Evolutionary conservation across 2,888 invertebrate genomes (phyloP), one percentile per base, ranked within the genome.

Genomic region (Apantesis nais): DNA sequence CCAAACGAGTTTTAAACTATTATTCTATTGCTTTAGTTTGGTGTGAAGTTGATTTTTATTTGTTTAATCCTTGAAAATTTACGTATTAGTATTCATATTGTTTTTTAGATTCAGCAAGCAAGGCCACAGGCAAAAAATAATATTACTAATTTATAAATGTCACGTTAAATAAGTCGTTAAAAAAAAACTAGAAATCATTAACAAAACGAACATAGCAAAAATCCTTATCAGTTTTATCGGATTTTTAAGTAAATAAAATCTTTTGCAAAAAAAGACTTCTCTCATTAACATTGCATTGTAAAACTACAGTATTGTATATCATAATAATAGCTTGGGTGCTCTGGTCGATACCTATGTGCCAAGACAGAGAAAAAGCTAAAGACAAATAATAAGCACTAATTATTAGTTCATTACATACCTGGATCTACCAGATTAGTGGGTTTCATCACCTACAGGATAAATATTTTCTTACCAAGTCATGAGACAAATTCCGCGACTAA

Each of bases 101-200:
- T 52, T 52, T 52, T 52, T 52, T 52, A 52, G 48, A 52, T n/a
- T n/a, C 48, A n/a, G 11, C 41, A 3, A 16, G 41, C 48, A 52
- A 52, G 48, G 48, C n/a, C 48, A 52, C 48, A n/a, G 9, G 11
- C 48, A 52, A 52, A 52, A 52, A 62, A 4, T n/a, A n/a, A 62
- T 22, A 39, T n/a, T 62, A 34, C 25, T 22, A 62, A 62, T 62
- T 52, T 22, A 52, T 52, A 52, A 66, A 12, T 66, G 52, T 55
- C 65, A 52, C 2, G 48, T 52, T 52, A 66, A 66, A 55, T 55
- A 66, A 25, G 55, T 66, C 16, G 37, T 25, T 55, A 37, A 9
- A 22, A 44, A 41, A 52, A 66, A 58, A 58, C 58, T 58, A 39
- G 58, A 41, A 39, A 39, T 37, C 58, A 66, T 66, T 58, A 66